Evolutionary conservation across 2,888 invertebrate species (phyloP), one percentile per base, ranked within the genome.

Genomic region (Phalangium opilio): DNA sequence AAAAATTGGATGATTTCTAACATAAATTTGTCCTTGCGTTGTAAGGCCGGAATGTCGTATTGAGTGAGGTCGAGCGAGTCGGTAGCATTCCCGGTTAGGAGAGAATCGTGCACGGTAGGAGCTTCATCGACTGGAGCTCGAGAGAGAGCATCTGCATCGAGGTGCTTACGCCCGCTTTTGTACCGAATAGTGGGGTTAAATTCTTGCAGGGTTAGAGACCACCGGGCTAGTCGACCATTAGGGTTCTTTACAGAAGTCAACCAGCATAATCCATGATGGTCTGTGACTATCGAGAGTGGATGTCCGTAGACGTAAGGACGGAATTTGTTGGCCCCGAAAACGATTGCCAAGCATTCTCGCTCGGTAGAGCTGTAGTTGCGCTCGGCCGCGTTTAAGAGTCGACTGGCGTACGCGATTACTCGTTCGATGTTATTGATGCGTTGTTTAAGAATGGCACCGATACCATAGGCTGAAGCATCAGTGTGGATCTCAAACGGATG

Each of bases 211-310:
- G 10, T 2, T 4, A 71, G 41, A 1, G 66, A 64, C 71, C 70
- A 71, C 35, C 70, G 52, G 1, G 63, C 64, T 1, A 72, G 52
- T 21, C 69, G 50, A 10, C 67, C 67, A 10, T 60, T 58, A 0
- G 65, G 64, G 8, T 67, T 60, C 50, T 67, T 67, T 8, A 68
- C 34, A 0, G 57, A 54, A 50, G 66, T 53, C 5, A 72, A 51
- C 67, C 69, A 49, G 40, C 45, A 35, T 41, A 39, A n/a, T n/a
- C 41, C 8, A 42, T 49, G 12, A 41, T 27, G 27, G 27, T 27
- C 27, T 4, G 27, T 27, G 8, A 27, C 27, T 4, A 27, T 8
- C 5, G 27, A 7, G 27, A 27, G 5, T 8, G 27, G 27, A 27
- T 8, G 27, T 7, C 27, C 27, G 8, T 27, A 27, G 27, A 27